A percentile compares a stretch with the other conserved stretches of the same genome.
Evolutionary conservation across 2,888 invertebrate species (phyloP).

Genomic region (Exocentrus adspersus): DNA sequence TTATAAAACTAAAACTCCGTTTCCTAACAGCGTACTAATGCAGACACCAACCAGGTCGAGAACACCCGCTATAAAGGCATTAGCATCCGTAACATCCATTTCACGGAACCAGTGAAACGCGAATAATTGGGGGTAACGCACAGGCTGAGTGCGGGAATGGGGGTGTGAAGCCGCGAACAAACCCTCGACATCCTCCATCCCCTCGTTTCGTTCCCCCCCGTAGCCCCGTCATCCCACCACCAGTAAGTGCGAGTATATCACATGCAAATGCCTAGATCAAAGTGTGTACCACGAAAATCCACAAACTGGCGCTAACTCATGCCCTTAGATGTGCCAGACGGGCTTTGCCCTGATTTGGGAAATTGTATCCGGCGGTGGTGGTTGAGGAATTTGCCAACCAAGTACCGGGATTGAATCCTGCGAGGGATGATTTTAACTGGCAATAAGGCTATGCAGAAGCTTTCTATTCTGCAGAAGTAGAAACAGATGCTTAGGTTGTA

Average conservation of each 20-base stretch:
- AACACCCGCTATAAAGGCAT: not conserved
- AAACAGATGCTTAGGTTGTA: too few species aligned
- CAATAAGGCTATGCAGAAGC: too few species aligned
- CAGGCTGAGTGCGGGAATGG: slow-evolving; percentile 26
- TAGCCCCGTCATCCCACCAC: slow-evolving; percentile 39
- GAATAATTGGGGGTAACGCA: slow-evolving; percentile 29
- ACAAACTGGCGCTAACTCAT: slow-evolving; percentile 43
- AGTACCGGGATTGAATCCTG: slow-evolving; percentile 12
- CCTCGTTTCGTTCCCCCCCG: too few species aligned
- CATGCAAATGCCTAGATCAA: slow-evolving; percentile 57
- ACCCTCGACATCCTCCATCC: slow-evolving; percentile 39
- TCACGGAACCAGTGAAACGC: slow-evolving; percentile 5
- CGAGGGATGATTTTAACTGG: too few species aligned
- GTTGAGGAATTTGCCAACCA: slow-evolving; percentile 29
- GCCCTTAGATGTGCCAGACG: slow-evolving; percentile 35
- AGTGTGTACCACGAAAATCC: slow-evolving; percentile 48
- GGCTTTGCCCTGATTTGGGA: slow-evolving; percentile 37
- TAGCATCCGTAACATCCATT: slow-evolving; percentile 8
- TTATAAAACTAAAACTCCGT: too few species aligned
- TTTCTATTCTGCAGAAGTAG: too few species aligned
- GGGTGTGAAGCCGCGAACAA: slow-evolving; percentile 60
- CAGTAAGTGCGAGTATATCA: slow-evolving; percentile 50
- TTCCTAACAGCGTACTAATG: too few species aligned
- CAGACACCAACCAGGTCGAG: not conserved
- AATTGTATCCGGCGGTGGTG: slow-evolving; percentile 35